Conservation (phyloP, 2,113 vertebrate genomes). For the Amazona vittata region DNA sequence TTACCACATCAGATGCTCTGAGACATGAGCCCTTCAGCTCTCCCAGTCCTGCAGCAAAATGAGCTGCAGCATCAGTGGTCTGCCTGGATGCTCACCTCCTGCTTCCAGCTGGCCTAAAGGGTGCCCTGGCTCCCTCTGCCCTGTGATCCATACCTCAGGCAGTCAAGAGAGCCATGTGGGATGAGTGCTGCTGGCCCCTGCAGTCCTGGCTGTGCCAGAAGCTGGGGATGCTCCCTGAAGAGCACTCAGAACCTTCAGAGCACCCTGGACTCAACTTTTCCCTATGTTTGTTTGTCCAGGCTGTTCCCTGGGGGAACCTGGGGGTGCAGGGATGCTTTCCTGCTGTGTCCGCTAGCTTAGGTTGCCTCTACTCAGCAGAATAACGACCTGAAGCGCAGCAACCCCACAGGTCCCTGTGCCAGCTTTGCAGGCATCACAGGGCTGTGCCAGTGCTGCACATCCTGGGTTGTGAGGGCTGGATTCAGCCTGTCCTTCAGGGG, state of each 20-base stretch:
- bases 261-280: neutral
- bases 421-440: accelerated
- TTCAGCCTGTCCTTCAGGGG: neutral
- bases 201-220: neutral
- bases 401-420: neutral
- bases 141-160: accelerated
- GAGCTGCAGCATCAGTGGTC: neutral
- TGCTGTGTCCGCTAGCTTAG: neutral
- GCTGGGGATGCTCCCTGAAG: neutral
- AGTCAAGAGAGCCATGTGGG: neutral
- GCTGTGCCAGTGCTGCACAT: neutral
- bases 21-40: neutral
- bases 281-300: neutral
- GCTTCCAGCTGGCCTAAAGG: neutral
- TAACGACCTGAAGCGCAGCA: neutral
- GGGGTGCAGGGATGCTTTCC: neutral
- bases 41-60: neutral
- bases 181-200: neutral
- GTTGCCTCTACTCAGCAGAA: neutral
- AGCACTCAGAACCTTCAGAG: no score
- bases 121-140: neutral
- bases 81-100: neutral
- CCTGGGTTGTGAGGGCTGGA: accelerated
- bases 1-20: neutral
- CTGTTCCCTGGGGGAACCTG: neutral